Evolutionary conservation across 2,888 invertebrate species (phyloP), one percentile per base, ranked within the genome.

Genomic region (Neoascia interrupta): DNA sequence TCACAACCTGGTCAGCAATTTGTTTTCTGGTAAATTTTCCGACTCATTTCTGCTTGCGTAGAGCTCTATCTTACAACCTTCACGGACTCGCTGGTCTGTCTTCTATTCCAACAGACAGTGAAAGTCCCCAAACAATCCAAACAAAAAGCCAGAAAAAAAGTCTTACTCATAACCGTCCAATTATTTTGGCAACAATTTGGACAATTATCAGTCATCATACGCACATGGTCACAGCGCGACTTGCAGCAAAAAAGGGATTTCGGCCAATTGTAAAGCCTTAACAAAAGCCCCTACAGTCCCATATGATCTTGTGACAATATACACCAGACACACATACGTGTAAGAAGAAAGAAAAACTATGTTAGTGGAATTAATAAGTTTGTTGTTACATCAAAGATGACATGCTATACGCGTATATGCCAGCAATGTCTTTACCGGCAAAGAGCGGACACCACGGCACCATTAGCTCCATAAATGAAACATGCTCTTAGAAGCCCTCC

Each of bases 131-230:
- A 31, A 51, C 31, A 8, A 23, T 0, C 23, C 36, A 26, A 1
- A 13, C 13, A 39, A 49, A 10, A 28, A 34, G n/a, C n/a, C n/a
- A n/a, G 0, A 36, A 34, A 16, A 64, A 43, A 53, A 43, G 15
- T 39, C 37, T 39, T 19, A 58, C 23, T 69, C 37, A 47, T 41
- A 41, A 54, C 23, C 41, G 21, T 8, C 47, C 47, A 72, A 72
- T 76, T 70, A 53, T 54, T 72, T 76, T 66, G 64, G 28, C 53
- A 72, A 60, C 60, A 76, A 66, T 72, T 76, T 76, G 39, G 23
- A 18, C 58, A 76, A 70, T 70, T 70, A 66, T 53, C 31, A 39
- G n/a, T 43, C 45, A 21, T 34, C 47, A 18, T 56, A 19, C 49
- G 21, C 23, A 23, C 63, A 37, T 56, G 41, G 69, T 43, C 58